Base-by-base conservation (phyloP, 2,113 vertebrate species). In the Fregata magnificens region DNA sequence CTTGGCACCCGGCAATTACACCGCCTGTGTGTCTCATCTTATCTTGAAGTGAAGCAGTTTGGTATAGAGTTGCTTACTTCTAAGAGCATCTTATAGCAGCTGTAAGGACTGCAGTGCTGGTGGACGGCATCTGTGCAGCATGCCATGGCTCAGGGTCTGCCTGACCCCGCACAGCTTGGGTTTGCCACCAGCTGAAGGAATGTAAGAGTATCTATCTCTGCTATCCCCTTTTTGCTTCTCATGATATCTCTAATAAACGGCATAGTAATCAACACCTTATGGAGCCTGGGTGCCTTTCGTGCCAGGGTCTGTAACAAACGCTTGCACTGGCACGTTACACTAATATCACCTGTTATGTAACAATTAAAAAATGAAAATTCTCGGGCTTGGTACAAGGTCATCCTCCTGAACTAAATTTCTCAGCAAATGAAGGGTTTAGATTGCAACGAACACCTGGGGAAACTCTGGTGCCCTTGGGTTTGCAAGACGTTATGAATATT, bases 261-360 rank as follows among this genome's bases (percentile, higher is more conserved):
- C 22, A 13, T 86, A 74, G 76, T 70, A 52, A 72, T 36, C n/a
- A 53, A 25, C 44, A 11, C n/a, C 40, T 53, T 7, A 36, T 1
- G 12, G 58, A 72, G 24, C 7, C 63, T 2, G 0, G 53, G n/a
- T 9, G 42, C 34, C 52, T n/a, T 77, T 52, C 50, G 34, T 19
- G 42, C 56, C 18, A 22, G 55, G 42, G 69, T 29, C 36, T 2
- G 0, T 32, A 26, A n/a, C 26, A 25, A 50, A 28, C 11, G 7
- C 34, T 50, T 20, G 16, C 31, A 38, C 19, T 0, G 2, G 65
- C 2, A 1, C 25, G 1, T 52, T 42, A 12, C 20, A 2, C 20
- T 10, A 6, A 2, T 5, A 12, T 38, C 29, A 6, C 19, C 47
- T 5, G 2, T 16, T 31, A 18, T 17, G 13, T 7, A 25, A 3